Evolutionary conservation across 1,140 invertebrate species (phyloP), one percentile per base, ranked within the genome.

Genomic region (Cecropterus lyciades): DNA sequence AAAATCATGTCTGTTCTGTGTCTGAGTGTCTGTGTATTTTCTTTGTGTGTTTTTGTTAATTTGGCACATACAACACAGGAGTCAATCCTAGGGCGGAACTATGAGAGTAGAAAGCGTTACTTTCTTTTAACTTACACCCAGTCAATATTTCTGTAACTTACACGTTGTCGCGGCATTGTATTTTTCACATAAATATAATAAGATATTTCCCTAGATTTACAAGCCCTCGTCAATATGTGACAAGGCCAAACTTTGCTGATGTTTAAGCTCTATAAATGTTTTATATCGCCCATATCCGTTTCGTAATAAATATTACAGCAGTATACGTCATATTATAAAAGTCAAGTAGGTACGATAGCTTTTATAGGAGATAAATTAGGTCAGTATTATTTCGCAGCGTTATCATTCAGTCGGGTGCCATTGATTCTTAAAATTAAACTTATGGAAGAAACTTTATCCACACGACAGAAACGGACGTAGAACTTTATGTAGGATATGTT

Each of bases 261-360:
- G 10, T 40, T 40, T 13, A 40, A 40, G 37, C 37, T 40, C 11
- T 40, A 40, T 40, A 40, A 40, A 40, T 40, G n/a, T 40, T 40
- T 40, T 40, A 40, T 40, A n/a, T 9, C 11, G 1, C n/a, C 37
- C 9, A 40, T 40, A 40, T 40, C n/a, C 37, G 37, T 40, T n/a
- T 40, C 37, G 37, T 40, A 40, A 40, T 40, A 40, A 40, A 40
- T 40, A 40, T 40, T 40, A 13, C n/a, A 40, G n/a, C 37, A 40
- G 8, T 40, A 40, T 13, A 40, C 10, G 37, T n/a, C n/a, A n/a
- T n/a, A n/a, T n/a, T n/a, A n/a, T n/a, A 40, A 11, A 40, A 40
- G 37, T 40, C 37, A 40, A 40, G 37, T 40, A n/a, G 37, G 37
- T 40, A 13, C 10, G 37, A n/a, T 13, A 10, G 37, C 37, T 40